Conservation (phyloP, 2,888 invertebrate genomes). For the Mesoligia furuncula region DNA sequence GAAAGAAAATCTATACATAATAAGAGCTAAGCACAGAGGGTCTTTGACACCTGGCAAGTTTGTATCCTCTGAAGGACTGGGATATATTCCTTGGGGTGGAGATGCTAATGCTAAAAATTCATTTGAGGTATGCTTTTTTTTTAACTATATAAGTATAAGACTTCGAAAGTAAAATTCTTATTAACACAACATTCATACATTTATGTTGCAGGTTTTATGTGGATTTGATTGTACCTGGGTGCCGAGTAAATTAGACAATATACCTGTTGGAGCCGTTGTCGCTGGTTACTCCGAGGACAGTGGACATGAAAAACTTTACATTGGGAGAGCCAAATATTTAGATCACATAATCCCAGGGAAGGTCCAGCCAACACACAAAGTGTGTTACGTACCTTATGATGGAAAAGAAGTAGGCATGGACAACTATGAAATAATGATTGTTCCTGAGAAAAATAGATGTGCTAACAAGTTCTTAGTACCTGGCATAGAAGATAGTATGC, state of each 20-base stretch:
- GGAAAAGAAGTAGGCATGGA: slow-evolving; percentile 70
- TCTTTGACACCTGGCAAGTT: slow-evolving; percentile 95
- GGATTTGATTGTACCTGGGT: slow-evolving; percentile 89
- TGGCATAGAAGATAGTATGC: slow-evolving; percentile 35
- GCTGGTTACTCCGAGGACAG: slow-evolving; percentile 89
- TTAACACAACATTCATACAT: not conserved
- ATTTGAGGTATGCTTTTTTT: slow-evolving; percentile 91
- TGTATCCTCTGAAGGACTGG: slow-evolving; percentile 92
- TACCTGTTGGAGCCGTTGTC: slow-evolving; percentile 93
- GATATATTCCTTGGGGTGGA: slow-evolving; percentile 95
- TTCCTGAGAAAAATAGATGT: slow-evolving; percentile 64
- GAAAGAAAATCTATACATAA: slow-evolving; percentile 92
- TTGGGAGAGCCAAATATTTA: slow-evolving; percentile 92
- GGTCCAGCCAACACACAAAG: slow-evolving; percentile 92
- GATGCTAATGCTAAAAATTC: slow-evolving; percentile 92
- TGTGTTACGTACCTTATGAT: slow-evolving; percentile 92
- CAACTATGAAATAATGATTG: slow-evolving; percentile 75
- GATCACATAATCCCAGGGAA: slow-evolving; percentile 95
- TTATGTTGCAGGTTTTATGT: slow-evolving; percentile 77
- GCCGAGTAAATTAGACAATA: slow-evolving; percentile 87
- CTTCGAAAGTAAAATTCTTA: not conserved
- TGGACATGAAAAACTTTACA: slow-evolving; percentile 88
- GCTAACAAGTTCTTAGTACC: slow-evolving; percentile 56
- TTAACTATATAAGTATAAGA: no score
- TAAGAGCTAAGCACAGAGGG: slow-evolving; percentile 93